Evolutionary conservation across 2,113 vertebrate species (phyloP).

Genomic region (Cettia cetti): DNA sequence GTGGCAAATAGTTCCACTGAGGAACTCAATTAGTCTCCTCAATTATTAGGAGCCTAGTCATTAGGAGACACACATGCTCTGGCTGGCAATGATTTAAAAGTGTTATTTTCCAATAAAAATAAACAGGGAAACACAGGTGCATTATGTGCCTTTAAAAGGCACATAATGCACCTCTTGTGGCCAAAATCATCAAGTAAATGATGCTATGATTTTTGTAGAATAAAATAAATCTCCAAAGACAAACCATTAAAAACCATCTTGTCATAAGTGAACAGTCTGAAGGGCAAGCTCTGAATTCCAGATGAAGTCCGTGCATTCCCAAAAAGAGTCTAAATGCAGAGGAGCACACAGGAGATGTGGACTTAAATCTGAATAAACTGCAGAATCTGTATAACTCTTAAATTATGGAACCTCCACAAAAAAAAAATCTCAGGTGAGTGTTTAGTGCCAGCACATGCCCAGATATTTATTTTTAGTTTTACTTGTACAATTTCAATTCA

Average conservation of each 20-base stretch:
- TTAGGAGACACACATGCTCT: not conserved
- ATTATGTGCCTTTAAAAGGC: not conserved
- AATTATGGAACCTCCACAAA: not conserved
- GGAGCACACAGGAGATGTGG: rapidly evolving
- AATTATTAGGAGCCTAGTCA: not conserved
- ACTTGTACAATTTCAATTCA: not conserved
- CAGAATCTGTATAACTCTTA: not conserved
- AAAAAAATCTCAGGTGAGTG: not conserved
- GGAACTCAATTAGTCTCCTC: not conserved
- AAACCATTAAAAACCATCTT: not conserved
- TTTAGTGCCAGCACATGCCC: not conserved
- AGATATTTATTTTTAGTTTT: not conserved
- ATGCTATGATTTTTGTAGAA: not conserved
- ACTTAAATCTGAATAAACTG: not conserved
- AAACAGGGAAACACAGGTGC: not conserved
- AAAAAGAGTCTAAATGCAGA: not conserved
- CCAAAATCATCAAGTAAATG: not conserved
- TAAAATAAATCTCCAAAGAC: not conserved
- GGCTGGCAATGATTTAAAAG: not conserved
- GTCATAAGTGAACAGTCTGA: not conserved
- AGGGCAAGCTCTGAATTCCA: not conserved
- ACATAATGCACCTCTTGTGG: not conserved
- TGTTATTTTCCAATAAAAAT: not conserved
- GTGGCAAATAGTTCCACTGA: not conserved
- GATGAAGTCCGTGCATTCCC: not conserved